A percentile compares a stretch with the other conserved stretches of the same genome.
Evolutionary conservation across 2,797 vertebrate genomes (phyloP).

Genomic region (Peromyscus nudipes): DNA sequence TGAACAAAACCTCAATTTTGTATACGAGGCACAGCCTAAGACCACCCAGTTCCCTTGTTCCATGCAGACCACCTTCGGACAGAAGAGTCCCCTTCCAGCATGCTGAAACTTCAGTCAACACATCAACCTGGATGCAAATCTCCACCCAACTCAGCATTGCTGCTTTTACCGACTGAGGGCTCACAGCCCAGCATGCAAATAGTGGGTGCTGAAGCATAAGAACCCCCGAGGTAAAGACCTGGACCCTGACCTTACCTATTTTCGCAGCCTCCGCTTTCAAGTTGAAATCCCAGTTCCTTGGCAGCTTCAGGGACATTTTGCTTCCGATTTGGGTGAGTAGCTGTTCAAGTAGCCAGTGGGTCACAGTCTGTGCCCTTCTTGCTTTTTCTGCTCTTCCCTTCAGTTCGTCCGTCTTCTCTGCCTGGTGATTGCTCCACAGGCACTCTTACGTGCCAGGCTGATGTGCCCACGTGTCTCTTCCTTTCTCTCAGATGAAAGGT

Average conservation of each 20-base stretch:
- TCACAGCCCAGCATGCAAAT: conserved; percentile 79
- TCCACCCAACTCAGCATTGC: not conserved
- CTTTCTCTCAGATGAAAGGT: conserved; percentile 62
- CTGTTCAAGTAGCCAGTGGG: not conserved
- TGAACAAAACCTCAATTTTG: conserved; percentile 25
- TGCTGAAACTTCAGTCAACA: conserved; percentile 22
- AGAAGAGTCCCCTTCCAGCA: not conserved
- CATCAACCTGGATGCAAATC: conserved; percentile 66
- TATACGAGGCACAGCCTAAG: not conserved
- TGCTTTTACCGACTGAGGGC: not conserved
- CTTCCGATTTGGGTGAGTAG: conserved; percentile 16
- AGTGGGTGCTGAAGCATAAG: conserved; percentile 22
- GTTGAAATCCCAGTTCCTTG: conserved; percentile 97
- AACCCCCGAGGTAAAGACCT: conserved; percentile 15
- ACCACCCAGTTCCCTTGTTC: not conserved
- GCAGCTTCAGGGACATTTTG: conserved; percentile 97
- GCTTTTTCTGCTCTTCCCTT: conserved; percentile 17
- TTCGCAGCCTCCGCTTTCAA: conserved; percentile 92
- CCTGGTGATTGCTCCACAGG: conserved; percentile 11
- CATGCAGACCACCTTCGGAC: not conserved
- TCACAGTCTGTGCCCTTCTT: not conserved
- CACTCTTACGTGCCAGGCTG: conserved; percentile 35
- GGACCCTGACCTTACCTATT: conserved; percentile 91
- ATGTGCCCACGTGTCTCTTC: conserved; percentile 44
- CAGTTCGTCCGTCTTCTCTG: not conserved